These are phyloP conservation scores for Andrena fulva DNA, from an alignment of 2,888 invertebrate species.

Conservation along the genomic window DNA sequence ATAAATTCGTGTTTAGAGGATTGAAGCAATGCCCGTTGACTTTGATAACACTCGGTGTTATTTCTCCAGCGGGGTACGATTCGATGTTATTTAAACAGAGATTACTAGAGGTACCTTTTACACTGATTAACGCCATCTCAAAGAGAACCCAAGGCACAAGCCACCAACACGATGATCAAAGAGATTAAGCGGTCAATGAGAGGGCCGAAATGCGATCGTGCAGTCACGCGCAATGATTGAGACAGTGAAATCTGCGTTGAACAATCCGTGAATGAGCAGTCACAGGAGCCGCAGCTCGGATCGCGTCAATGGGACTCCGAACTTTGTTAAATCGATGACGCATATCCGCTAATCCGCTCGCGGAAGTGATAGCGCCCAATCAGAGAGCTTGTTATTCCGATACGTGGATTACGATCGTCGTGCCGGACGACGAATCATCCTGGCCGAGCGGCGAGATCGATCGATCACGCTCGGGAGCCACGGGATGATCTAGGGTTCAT, in stretches of 20 bases:
- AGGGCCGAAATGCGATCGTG: conserved; percentile 18
- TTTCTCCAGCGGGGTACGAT: background rate
- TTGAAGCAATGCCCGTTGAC: background rate
- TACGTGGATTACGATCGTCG: conserved; percentile 56
- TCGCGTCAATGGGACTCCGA: conserved; percentile 18
- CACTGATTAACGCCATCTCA: background rate
- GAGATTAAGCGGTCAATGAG: conserved; percentile 28
- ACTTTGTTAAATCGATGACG: conserved; percentile 33
- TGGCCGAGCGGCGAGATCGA: conserved; percentile 33
- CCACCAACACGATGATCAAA: background rate
- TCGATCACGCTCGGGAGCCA: conserved; percentile 30
- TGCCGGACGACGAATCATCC: conserved; percentile 33
- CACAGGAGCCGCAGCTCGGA: background rate
- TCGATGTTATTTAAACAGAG: background rate
- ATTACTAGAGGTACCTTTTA: background rate
- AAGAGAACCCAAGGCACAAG: background rate
- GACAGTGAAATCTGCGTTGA: background rate
- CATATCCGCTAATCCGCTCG: conserved; percentile 40
- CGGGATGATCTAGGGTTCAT: conserved; percentile 42
- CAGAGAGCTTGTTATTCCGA: conserved; percentile 59
- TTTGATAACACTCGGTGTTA: background rate
- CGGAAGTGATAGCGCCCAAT: conserved; percentile 38
- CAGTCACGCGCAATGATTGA: conserved; percentile 5
- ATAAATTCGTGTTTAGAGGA: conserved; percentile 7
- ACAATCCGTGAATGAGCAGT: conserved; percentile 15